Evolutionary conservation across 2,888 invertebrate species (phyloP).

Genomic region (Sphaerophoria taeniata): DNA sequence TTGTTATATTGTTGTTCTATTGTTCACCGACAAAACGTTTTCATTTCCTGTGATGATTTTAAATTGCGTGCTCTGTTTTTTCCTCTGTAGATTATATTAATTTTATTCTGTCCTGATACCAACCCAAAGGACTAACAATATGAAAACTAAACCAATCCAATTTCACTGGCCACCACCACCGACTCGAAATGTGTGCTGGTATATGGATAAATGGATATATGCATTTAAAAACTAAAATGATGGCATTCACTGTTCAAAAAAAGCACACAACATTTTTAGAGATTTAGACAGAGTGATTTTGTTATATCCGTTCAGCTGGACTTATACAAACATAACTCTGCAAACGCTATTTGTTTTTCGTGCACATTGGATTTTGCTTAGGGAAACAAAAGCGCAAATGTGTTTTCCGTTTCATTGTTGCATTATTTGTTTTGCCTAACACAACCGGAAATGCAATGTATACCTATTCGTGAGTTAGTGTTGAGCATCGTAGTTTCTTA

Average conservation of each 20-base stretch:
- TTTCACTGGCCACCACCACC: slow-evolving; percentile 9
- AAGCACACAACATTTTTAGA: slow-evolving; percentile 12
- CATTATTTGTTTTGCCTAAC: neutral
- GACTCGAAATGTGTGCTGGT: neutral
- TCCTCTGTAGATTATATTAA: neutral
- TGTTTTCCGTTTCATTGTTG: slow-evolving; percentile 4
- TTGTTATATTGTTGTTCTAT: slow-evolving; percentile 1
- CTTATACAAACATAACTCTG: neutral
- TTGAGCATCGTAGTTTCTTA: too few relatives aligned
- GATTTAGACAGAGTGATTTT: slow-evolving; percentile 13
- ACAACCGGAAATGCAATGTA: neutral
- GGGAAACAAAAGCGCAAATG: slow-evolving; percentile 23
- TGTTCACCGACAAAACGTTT: slow-evolving; percentile 15
- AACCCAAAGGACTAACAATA: neutral
- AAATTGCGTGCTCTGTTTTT: slow-evolving; percentile 19
- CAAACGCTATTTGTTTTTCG: slow-evolving; percentile 8
- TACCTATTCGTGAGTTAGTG: neutral
- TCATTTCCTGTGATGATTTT: slow-evolving; percentile 30
- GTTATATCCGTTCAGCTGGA: slow-evolving; percentile 8
- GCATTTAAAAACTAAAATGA: slow-evolving; percentile 10
- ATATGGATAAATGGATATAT: neutral
- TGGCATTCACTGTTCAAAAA: slow-evolving; percentile 17
- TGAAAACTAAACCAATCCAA: neutral
- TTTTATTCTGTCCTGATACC: neutral
- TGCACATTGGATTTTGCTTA: slow-evolving; percentile 31